Base-by-base conservation (phyloP, 1,140 invertebrate genomes). In the Drosophila parvula region DNA sequence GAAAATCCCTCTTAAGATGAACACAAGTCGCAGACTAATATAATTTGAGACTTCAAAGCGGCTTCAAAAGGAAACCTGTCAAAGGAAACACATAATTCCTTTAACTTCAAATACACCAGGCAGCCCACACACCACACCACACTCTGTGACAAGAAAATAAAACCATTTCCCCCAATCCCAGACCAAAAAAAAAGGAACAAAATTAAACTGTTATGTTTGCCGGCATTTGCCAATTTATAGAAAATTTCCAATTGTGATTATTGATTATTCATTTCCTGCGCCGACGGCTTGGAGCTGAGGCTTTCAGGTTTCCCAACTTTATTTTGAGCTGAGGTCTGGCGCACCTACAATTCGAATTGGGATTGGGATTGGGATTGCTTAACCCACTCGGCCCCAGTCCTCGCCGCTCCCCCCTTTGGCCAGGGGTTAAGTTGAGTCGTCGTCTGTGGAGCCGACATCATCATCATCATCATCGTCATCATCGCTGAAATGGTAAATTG, bases 191-290 rank as follows among this genome's bases (percentile, higher is more conserved):
- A 47, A 53, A 59, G 22, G 22, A 22, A 22, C 1, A 65, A 71
- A 73, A 63, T 73, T 63, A 55, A 58, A 70, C 45, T 74, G 75
- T 82, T 75, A 73, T 81, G 38, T 57, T 57, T 74, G 51, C 51
- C 57, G 57, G 56, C 61, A 53, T 68, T 85, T 85, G 83, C 70
- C 82, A 88, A 86, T 86, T 88, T 88, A 69, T 77, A 74, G 79
- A 88, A 82, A 79, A 83, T 88, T 82, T 86, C 60, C 83, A 88
- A 88, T 86, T 88, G 73, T 82, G 83, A 88, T 77, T 86, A 88
- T 86, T 88, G 83, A 86, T 86, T 86, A 86, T 86, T 86, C 79
- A 86, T 86, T 86, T 88, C 83, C 68, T 71, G 12, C 55, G 60
- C 57, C 45, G 44, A 38, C 7, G 57, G 22, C 18, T 44, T 22